These are phyloP conservation scores for Malacosoma neustria DNA, from an alignment of 2,888 invertebrate genomes.

Conservation along the genomic window DNA sequence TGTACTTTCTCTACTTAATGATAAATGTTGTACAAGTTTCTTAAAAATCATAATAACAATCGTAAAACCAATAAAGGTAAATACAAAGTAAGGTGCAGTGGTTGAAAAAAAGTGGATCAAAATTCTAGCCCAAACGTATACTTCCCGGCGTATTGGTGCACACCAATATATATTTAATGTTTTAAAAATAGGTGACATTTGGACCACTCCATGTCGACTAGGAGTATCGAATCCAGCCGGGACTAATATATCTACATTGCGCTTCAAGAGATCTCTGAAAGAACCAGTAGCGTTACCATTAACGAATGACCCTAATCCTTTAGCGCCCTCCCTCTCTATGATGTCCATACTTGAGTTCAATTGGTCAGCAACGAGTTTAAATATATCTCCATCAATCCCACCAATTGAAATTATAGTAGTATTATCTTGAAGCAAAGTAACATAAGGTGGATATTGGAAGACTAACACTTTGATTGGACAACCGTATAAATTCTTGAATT, in stretches of 20 bases:
- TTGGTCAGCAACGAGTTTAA: constrained; percentile 20
- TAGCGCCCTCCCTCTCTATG: constrained; percentile 14
- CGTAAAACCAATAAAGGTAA: constrained; percentile 21
- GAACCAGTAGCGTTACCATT: constrained; percentile 24
- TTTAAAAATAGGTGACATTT: constrained; percentile 25
- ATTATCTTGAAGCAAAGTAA: constrained; percentile 17
- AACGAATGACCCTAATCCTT: constrained; percentile 17
- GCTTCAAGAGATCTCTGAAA: constrained; percentile 25
- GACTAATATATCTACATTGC: constrained; percentile 28
- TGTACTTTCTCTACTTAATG: constrained; percentile 11
- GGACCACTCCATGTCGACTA: constrained; percentile 22
- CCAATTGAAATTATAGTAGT: constrained; percentile 17
- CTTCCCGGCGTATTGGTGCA: constrained; percentile 30
- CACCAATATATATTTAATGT: constrained; percentile 29
- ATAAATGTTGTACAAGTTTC: constrained; percentile 14
- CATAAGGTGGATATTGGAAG: constrained; percentile 23
- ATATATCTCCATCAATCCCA: constrained; percentile 30
- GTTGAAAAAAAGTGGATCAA: constrained; percentile 30
- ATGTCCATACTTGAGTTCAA: constrained; percentile 32
- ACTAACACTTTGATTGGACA: constrained; percentile 31
- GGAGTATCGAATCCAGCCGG: constrained; percentile 24
- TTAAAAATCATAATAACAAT: constrained; percentile 15
- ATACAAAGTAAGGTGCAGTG: constrained; percentile 22
- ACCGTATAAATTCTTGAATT: constrained; percentile 35
- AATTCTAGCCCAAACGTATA: constrained; percentile 31